Evolutionary conservation across 2,113 vertebrate genomes (phyloP), one percentile per base, ranked within the genome.

Genomic region (Megaceryle maxima): DNA sequence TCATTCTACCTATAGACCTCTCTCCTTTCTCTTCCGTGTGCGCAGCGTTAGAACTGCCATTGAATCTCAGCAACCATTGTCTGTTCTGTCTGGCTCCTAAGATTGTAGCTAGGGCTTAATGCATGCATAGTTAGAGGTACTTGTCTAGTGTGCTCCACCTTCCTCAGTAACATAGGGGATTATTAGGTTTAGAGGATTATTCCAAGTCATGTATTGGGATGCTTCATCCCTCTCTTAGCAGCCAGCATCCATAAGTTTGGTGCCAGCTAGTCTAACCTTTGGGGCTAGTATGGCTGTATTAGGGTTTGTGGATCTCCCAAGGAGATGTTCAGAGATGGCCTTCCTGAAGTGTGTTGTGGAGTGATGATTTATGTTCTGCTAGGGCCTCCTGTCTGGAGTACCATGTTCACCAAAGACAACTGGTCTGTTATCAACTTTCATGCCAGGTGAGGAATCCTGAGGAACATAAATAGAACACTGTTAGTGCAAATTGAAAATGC

Each of bases 1-100:
- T 72, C 20, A 21, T 83, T 29, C 53, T 56, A 1, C 0, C 0
- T 68, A 8, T 5, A 66, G 35, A 41, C 26, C 48, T 53, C 8
- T 69, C n/a, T 87, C 29, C 8, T 63, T 60, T 67, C 28, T 55
- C 55, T 63, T 44, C 26, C 56, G 16, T 8, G 16, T 14, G 24
- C 5, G 2, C 46, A 16, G 13, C 26, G 19, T 55, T 63, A 83
- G 63, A 55, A 56, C 28, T 48, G 28, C 79, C 44, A 17, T 4
- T 83, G 79, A 35, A 41, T 50, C 35, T 56, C 11, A 3, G 17
- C 22, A 62, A 25, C 19, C 4, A 2, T 24, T n/a, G n/a, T 55
- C 41, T 16, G 1, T 50, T 70, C 56, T 63, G 20, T 48, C 41
- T 26, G 17, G 37, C 41, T 57, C 9, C 31, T 83, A 50, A 72